Evolutionary conservation across 1,140 invertebrate species (phyloP).

Genomic region (Hylaeus volcanicus): DNA sequence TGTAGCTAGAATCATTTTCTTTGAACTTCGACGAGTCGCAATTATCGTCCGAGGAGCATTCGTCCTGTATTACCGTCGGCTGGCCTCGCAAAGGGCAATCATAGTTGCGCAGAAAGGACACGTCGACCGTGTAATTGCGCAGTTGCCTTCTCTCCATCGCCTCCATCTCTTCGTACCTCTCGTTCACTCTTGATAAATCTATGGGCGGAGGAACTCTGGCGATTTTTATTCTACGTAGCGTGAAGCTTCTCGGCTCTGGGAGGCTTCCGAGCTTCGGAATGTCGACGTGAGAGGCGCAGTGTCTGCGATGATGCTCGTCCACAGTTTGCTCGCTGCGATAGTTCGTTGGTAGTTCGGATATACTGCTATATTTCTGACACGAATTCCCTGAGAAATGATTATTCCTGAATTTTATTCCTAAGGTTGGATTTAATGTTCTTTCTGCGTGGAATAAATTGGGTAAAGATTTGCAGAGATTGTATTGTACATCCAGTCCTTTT

Average conservation of each 20-base stretch:
- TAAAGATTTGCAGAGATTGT: slow-evolving; percentile 32
- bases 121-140: slow-evolving; percentile 63
- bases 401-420: not conserved
- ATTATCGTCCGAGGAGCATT: not conserved
- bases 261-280: not conserved
- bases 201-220: slow-evolving; percentile 57
- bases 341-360: no score
- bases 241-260: not conserved
- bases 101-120: slow-evolving; percentile 58
- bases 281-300: slow-evolving; percentile 9
- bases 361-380: no score
- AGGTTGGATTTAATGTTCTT: not conserved
- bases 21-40: no score
- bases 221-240: slow-evolving; percentile 10
- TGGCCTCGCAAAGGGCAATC: slow-evolving; percentile 21
- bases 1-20: no score
- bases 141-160: slow-evolving; percentile 51
- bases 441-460: slow-evolving; percentile 30
- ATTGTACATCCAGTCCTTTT: not conserved
- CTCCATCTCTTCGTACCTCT: slow-evolving; percentile 50
- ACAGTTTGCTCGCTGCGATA: no score
- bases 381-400: no score
- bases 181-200: slow-evolving; percentile 61
- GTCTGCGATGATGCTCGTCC: no score
- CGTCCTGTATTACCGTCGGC: slow-evolving; percentile 6